Evolutionary conservation across 2,797 vertebrate species (phyloP).

Genomic region (Tapera naevia): DNA sequence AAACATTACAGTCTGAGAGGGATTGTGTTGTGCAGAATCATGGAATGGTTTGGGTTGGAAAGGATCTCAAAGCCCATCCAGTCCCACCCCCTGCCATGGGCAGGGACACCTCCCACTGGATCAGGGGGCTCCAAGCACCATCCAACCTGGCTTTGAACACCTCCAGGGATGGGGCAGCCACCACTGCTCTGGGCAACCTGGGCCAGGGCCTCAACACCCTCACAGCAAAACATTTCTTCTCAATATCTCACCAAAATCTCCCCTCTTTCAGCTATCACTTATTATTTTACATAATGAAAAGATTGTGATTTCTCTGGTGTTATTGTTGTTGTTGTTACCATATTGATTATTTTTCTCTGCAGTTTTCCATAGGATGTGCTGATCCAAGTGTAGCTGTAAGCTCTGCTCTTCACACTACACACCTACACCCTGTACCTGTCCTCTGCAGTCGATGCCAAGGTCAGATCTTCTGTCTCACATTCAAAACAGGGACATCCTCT

Average conservation of each 20-base stretch:
- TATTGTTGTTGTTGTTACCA: not conserved
- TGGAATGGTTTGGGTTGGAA: too few species aligned
- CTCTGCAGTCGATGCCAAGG: not conserved
- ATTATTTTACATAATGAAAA: not conserved
- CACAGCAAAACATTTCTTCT: too few species aligned
- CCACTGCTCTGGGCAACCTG: too few species aligned
- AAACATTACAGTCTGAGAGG: not conserved
- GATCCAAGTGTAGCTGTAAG: not conserved
- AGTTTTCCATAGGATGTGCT: not conserved
- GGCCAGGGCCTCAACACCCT: too few species aligned
- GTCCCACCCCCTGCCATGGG: too few species aligned
- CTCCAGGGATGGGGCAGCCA: too few species aligned
- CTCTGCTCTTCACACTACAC: accelerated
- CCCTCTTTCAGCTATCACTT: too few species aligned
- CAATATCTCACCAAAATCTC: too few species aligned
- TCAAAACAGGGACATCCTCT: not conserved
- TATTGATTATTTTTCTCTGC: not conserved
- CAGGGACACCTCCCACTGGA: too few species aligned
- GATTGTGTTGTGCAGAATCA: not conserved
- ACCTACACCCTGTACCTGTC: accelerated
- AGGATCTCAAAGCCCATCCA: too few species aligned
- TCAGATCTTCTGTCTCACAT: not conserved
- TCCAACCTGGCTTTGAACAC: too few species aligned
- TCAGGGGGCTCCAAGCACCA: too few species aligned
- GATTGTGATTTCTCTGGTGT: not conserved